A percentile compares a stretch with the other conserved stretches of the same genome.
Conservation (phyloP, 2,797 vertebrate genomes). For the Micrastur ruficollis region DNA sequence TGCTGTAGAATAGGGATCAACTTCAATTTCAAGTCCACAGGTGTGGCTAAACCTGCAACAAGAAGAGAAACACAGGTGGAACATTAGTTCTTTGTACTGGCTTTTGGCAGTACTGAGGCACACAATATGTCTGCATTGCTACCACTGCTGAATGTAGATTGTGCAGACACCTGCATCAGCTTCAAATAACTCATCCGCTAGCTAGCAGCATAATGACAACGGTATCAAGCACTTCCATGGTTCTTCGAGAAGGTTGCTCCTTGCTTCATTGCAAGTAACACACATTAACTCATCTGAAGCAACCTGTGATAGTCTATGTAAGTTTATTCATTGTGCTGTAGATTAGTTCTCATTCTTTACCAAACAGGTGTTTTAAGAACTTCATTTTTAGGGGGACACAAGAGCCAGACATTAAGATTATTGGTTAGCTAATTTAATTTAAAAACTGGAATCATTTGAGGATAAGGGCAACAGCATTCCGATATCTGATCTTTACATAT, state of each 20-base stretch:
- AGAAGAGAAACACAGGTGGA: neutral
- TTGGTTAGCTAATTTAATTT: conserved; percentile 33
- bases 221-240: neutral
- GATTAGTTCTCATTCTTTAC: neutral
- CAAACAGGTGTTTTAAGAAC: neutral
- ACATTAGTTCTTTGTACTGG: neutral
- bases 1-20: conserved; percentile 96
- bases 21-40: conserved; percentile 95
- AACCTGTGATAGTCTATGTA: neutral
- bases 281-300: neutral
- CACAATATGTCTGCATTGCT: neutral
- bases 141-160: neutral
- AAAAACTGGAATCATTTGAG: neutral
- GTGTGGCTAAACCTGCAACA: conserved; percentile 87
- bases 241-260: neutral
- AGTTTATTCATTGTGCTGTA: neutral
- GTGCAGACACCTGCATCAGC: neutral
- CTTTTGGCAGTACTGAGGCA: neutral
- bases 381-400: neutral
- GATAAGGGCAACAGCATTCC: neutral
- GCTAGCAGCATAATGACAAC: neutral
- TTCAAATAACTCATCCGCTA: neutral
- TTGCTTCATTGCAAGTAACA: neutral
- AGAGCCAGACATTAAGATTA: conserved; percentile 84
- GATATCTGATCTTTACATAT: neutral